A percentile compares a stretch with the other conserved stretches of the same genome.
These are phyloP conservation scores for Melitaea cinxia DNA, from an alignment of 1,140 invertebrate genomes.

Conservation along the genomic window DNA sequence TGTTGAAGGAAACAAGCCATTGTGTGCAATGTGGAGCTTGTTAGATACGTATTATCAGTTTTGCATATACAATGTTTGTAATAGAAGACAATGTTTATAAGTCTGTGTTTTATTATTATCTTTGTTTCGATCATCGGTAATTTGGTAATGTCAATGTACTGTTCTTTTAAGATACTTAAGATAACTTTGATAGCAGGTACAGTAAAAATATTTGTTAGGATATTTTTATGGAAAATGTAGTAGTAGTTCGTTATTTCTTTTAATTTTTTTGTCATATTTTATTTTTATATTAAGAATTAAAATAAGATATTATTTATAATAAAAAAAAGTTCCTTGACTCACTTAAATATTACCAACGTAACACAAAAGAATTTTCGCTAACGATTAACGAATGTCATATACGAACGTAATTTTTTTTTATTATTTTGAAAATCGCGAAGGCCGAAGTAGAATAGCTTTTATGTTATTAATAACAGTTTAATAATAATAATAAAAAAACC, in stretches of 20 bases:
- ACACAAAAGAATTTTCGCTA: not conserved
- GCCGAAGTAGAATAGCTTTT: not conserved
- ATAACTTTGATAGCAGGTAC: too few relatives aligned
- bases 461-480: not conserved
- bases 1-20: not conserved
- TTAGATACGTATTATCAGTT: slow-evolving; percentile 1
- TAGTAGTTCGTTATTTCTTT: too few relatives aligned
- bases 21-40: slow-evolving; percentile 5
- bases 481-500: not conserved
- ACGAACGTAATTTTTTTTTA: slow-evolving; percentile 34
- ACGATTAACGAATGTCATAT: slow-evolving; percentile 25
- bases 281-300: too few relatives aligned
- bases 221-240: too few relatives aligned
- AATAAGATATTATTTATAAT: not conserved
- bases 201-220: too few relatives aligned
- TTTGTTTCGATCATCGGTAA: too few relatives aligned
- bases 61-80: not conserved
- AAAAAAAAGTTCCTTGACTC: not conserved
- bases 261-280: too few relatives aligned
- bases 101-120: too few relatives aligned
- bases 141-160: too few relatives aligned
- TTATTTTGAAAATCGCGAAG: slow-evolving; percentile 31
- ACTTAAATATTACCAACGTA: not conserved
- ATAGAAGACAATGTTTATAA: too few relatives aligned
- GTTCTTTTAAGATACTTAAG: too few relatives aligned